Conservation (phyloP, 2,888 invertebrate species). For the Hypomecis atomaria region DNA sequence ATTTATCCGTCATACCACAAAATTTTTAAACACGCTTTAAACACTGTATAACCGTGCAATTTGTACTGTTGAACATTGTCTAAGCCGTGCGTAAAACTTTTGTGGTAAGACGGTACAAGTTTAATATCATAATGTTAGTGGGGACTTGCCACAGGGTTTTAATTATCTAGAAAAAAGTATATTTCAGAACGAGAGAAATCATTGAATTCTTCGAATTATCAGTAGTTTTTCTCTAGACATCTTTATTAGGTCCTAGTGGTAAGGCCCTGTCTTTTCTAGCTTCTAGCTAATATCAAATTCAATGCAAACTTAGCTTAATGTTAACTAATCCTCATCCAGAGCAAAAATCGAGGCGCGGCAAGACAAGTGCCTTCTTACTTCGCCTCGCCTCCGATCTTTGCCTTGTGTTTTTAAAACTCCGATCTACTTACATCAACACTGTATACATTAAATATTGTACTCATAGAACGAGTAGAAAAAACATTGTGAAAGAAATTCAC, state of each 20-base stretch:
- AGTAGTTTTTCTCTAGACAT: not conserved
- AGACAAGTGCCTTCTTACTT: slow-evolving; percentile 42
- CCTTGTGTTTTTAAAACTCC: slow-evolving; percentile 24
- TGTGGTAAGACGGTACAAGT: too few species aligned
- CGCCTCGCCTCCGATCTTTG: slow-evolving; percentile 35
- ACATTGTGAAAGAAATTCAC: slow-evolving; percentile 36
- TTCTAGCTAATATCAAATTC: slow-evolving; percentile 30
- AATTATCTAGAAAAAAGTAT: not conserved
- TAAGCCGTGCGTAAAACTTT: too few species aligned
- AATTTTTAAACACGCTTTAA: too few species aligned
- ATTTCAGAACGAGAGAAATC: too few species aligned
- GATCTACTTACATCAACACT: not conserved
- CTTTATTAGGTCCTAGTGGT: not conserved
- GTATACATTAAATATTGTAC: not conserved
- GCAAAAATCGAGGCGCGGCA: slow-evolving; percentile 35
- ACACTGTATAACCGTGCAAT: too few species aligned
- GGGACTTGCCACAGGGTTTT: slow-evolving; percentile 10
- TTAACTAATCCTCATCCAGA: not conserved
- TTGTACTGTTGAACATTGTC: too few species aligned
- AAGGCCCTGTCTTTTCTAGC: slow-evolving; percentile 5
- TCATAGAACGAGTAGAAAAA: slow-evolving; percentile 36
- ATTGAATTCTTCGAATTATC: too few species aligned
- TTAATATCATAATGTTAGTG: not conserved
- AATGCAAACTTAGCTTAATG: slow-evolving; percentile 20
- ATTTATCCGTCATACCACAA: too few species aligned